Evolutionary conservation across 2,888 invertebrate genomes (phyloP), one percentile per base, ranked within the genome.

Genomic region (Limnephilus marmoratus): DNA sequence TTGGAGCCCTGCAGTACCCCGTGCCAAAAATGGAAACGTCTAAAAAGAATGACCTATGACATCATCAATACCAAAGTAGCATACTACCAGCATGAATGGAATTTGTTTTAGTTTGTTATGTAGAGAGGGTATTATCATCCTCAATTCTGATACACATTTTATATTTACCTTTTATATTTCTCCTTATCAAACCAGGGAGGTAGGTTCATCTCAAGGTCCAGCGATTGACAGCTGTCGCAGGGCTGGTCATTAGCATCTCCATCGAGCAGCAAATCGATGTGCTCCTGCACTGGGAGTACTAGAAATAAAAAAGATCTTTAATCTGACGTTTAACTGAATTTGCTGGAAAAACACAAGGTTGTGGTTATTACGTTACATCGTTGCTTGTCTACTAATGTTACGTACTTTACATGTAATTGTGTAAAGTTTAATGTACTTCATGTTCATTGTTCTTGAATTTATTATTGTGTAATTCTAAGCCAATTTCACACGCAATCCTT

Each of bases 181-280:
- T 96, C 95, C 93, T 97, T 97, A 94, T 98, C 97, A 94, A 97
- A 98, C 96, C 97, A 98, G 49, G 96, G 94, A 0, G 98, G 98
- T 89, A 97, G 94, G 92, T 96, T 96, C 94, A 97, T 94, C 3
- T 95, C 95, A 0, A 95, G 94, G 85, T 96, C 95, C 31, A 96
- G 96, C 1, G 95, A 94, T 83, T 95, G 95, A 0, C 94, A 95
- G 5, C 94, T 94, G 94, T 96, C 96, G 18, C 96, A 96, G 0
- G 96, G 95, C 85, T 94, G 94, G 83, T 95, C 95, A 29, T 94
- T 94, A 0, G 96, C 96, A 94, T 96, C 96, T 93, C 95, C 94
- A 7, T 95, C 94, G 90, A 97, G 94, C 37, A 97, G 94, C 7
- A 94, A 94, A 31, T 95, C 94, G 89, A 96, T 95, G 91, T 95